These are phyloP conservation scores for Pterocles orientalis DNA, from an alignment of 2,113 vertebrate species.

Conservation along the genomic window DNA sequence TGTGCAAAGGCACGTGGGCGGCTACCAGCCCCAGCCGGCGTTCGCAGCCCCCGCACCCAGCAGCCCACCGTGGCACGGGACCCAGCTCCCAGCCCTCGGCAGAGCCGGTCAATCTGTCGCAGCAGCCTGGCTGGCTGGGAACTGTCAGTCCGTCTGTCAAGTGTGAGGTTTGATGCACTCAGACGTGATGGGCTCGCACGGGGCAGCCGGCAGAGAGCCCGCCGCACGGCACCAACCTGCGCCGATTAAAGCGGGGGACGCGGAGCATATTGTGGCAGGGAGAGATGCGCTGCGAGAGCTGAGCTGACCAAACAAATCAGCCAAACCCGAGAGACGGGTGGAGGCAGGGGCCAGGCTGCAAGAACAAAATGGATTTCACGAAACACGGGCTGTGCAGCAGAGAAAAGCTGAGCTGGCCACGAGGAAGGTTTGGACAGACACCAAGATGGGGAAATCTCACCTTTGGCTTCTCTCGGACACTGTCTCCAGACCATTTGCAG, in stretches of 20 bases:
- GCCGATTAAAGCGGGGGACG: not conserved
- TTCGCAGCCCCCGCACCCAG: not conserved
- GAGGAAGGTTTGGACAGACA: not conserved
- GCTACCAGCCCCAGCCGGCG: not conserved
- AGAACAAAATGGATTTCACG: not conserved
- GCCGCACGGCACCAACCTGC: fast-evolving
- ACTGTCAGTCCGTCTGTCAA: not conserved
- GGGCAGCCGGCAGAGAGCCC: not conserved
- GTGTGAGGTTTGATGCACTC: not conserved
- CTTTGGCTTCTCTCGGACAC: not conserved
- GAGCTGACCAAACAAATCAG: not conserved
- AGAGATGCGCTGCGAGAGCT: not conserved
- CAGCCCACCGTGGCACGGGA: not conserved
- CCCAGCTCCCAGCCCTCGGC: not conserved
- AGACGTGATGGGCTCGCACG: fast-evolving
- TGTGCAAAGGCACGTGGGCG: fast-evolving
- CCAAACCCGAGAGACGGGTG: not conserved
- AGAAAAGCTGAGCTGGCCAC: not conserved
- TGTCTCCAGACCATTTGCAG: not conserved
- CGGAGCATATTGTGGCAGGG: not conserved
- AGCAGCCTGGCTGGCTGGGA: not conserved
- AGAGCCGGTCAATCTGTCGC: not conserved
- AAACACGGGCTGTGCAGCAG: not conserved
- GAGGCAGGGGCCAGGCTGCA: not conserved
- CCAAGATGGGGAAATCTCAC: not conserved